A percentile compares a stretch with the other conserved stretches of the same genome.
These are phyloP conservation scores for Phoxinus phoxinus DNA, from an alignment of 2,113 vertebrate species.

Conservation along the genomic window DNA sequence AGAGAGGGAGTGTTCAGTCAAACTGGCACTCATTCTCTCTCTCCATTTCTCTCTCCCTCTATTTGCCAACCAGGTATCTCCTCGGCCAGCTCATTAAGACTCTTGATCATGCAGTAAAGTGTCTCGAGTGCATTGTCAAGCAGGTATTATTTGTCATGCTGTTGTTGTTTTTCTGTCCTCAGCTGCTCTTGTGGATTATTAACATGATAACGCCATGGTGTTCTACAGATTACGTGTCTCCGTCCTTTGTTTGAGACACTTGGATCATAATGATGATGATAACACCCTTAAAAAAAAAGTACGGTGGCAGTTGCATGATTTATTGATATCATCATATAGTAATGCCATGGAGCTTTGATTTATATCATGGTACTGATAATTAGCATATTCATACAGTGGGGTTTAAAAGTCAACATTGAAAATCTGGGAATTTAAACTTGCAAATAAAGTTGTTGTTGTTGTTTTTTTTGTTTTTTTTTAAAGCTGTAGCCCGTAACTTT, in stretches of 20 bases:
- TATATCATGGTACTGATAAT: conserved; percentile 1
- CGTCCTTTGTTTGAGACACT: conserved; percentile 32
- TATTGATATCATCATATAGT: conserved; percentile 12
- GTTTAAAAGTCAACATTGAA: conserved; percentile 8
- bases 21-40: conserved; percentile 57
- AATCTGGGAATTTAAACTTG: conserved; percentile 1
- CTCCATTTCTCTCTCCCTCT: conserved; percentile 53
- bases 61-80: conserved; percentile 65
- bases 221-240: conserved; percentile 44
- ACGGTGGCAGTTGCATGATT: not conserved
- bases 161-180: conserved; percentile 55
- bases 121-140: conserved; percentile 75
- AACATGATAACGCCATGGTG: conserved; percentile 42
- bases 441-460: not conserved
- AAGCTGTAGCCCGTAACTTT: too few species aligned
- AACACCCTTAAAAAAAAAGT: conserved; percentile 26
- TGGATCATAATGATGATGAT: conserved; percentile 25
- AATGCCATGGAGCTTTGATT: not conserved
- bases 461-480: not conserved
- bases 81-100: conserved; percentile 76
- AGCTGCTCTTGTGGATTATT: conserved; percentile 54
- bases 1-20: conserved; percentile 63
- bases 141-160: conserved; percentile 63
- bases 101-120: conserved; percentile 72
- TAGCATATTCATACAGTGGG: not conserved